Evolutionary conservation across 2,888 invertebrate species (phyloP), one percentile per base, ranked within the genome.

Genomic region (Lepidochitona cinerea): DNA sequence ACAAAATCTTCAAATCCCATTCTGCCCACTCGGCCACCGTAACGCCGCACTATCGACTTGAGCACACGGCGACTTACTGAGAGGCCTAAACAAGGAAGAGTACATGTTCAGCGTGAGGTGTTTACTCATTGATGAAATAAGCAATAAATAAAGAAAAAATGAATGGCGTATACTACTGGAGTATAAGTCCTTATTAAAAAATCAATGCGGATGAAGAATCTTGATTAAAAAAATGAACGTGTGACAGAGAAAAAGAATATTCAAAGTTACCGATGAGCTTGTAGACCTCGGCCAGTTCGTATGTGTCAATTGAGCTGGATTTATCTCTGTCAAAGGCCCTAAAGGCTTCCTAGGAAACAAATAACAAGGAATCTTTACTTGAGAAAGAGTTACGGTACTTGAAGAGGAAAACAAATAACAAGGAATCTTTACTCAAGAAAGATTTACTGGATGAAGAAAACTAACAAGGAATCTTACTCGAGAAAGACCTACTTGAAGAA

Each of bases 1-100:
- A 98, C 94, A 91, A 96, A 98, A 91, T 97, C 97, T 85, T 97
- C 96, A 88, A 98, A 96, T 78, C 94, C 93, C 77, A 98, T 94
- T 90, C 93, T 94, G 64, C 96, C 95, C 81, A 95, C 94, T 59
- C 88, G 79, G 74, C 95, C 94, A 66, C 97, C 96, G 91, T 97
- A 98, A 87, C 98, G 94, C 91, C 97, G 95, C 54, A 96, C 96
- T 71, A 98, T 92, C 35, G 95, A 94, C 89, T 96, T 96, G 69
- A 97, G 93, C 70, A 97, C 94, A 88, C 94, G 95, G 87, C 96
- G 95, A 91, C 97, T 97, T 80, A 98, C 93, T 67, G 94, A 94
- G 89, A 97, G 97, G 0, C 90, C 91, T 91, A 72, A 23, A 72
- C 59, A 41, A 9, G 67, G 53, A 18, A 7, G n/a, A n/a, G n/a